Percentiles rank a stretch among this genome's conserved stretches.
phyloP scores from a whole-genome alignment of 2,888 invertebrate species.

The Cerceris ruficornis region DNA sequence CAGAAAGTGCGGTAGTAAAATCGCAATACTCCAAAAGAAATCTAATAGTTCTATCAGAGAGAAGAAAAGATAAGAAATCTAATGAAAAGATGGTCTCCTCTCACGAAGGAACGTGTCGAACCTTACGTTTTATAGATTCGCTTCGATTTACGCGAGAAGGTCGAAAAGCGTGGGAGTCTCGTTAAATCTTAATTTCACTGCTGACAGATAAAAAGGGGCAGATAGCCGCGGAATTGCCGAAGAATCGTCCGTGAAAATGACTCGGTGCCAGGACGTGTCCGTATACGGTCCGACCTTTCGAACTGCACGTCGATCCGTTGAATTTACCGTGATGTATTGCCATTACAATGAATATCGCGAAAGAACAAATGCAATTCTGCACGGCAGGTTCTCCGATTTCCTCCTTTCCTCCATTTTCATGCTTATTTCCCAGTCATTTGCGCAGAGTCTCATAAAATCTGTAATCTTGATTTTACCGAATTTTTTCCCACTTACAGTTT shows the following conservation, averaged over 20 bases:
- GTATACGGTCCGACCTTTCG: slow-evolving; percentile 59
- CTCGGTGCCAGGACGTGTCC: slow-evolving; percentile 60
- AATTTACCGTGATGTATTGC: slow-evolving; percentile 26
- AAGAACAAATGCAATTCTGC: slow-evolving; percentile 15
- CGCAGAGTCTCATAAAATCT: no score
- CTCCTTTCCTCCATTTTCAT: slow-evolving; percentile 1
- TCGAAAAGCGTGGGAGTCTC: slow-evolving; percentile 45
- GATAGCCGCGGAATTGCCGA: slow-evolving; percentile 27
- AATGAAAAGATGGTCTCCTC: slow-evolving; percentile 4
- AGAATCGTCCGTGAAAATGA: slow-evolving; percentile 53
- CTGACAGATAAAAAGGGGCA: slow-evolving; percentile 36
- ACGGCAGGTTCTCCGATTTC: not conserved
- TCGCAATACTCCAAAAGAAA: not conserved
- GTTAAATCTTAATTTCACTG: slow-evolving; percentile 37
- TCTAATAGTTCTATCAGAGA: no score
- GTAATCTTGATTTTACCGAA: no score
- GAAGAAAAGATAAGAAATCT: no score
- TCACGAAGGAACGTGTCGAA: slow-evolving; percentile 13
- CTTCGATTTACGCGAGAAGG: slow-evolving; percentile 38
- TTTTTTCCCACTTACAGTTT: no score
- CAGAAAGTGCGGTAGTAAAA: not conserved
- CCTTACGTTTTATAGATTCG: not conserved
- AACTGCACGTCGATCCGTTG: slow-evolving; percentile 18
- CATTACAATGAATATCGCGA: slow-evolving; percentile 13
- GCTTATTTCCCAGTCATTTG: no score